Conservation (phyloP, 1,140 invertebrate species). For the Orchesella cincta region DNA sequence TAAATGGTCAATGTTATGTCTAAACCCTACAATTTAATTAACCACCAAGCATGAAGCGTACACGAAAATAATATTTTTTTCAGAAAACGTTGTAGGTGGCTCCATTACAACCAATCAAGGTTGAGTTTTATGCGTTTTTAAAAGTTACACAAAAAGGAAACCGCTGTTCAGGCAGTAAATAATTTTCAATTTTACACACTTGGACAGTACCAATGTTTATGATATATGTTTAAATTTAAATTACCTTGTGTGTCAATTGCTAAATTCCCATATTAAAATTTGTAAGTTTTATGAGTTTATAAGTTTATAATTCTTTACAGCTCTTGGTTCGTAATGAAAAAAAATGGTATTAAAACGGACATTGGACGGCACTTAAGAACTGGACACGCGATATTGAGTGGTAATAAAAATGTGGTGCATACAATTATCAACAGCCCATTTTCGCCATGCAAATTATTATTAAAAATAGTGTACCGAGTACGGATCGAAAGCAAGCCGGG, state of each 20-base stretch:
- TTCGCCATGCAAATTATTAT: not conserved
- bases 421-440: not conserved
- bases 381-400: not conserved
- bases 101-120: not conserved
- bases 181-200: constrained; percentile 15
- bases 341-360: not conserved
- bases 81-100: not conserved
- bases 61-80: not conserved
- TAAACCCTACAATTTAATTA: not conserved
- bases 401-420: not conserved
- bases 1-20: not conserved
- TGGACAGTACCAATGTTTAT: not conserved
- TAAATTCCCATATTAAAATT: not conserved
- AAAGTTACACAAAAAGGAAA: constrained; percentile 5
- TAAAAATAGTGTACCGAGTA: not conserved
- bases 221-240: not conserved
- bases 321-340: not conserved
- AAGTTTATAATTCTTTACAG: no score
- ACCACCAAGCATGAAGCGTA: no score
- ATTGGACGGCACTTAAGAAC: not conserved
- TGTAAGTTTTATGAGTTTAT: not conserved
- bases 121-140: not conserved
- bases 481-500: no score
- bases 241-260: not conserved
- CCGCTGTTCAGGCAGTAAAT: constrained; percentile 12